A percentile compares a stretch with the other conserved stretches of the same genome.
These are phyloP conservation scores for Pica pica DNA, from an alignment of 2,113 vertebrate genomes.

Conservation along the genomic window DNA sequence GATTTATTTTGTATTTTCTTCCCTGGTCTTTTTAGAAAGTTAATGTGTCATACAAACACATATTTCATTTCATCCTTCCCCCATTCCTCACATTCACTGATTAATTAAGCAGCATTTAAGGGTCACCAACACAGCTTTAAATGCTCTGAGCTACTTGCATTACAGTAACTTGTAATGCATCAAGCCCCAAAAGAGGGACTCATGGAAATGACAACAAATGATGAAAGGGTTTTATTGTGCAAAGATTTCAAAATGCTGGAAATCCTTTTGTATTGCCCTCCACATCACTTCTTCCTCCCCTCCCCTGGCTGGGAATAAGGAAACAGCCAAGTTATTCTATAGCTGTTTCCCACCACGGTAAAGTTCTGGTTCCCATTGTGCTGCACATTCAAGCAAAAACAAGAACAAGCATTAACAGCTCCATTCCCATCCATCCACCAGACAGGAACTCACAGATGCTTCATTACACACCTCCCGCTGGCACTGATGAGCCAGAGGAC, in stretches of 20 bases:
- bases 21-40: background rate
- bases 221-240: conserved; percentile 38
- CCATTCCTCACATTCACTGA: background rate
- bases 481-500: conserved; percentile 48
- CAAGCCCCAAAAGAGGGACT: background rate
- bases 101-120: background rate
- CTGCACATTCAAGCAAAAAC: conserved; percentile 43
- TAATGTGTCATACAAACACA: background rate
- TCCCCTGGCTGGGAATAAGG: background rate
- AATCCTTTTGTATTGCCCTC: conserved; percentile 32
- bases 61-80: background rate
- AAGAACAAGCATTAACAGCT: conserved; percentile 34
- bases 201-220: background rate
- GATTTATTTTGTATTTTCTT: background rate
- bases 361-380: conserved; percentile 21
- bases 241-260: conserved; percentile 33
- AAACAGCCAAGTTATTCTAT: conserved; percentile 46
- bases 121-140: background rate
- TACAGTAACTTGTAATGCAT: background rate
- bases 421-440: conserved; percentile 41
- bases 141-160: background rate
- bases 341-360: conserved; percentile 26
- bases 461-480: conserved; percentile 50
- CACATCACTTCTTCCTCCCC: background rate
- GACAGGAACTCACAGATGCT: conserved; percentile 41